Conservation (phyloP, 2,113 vertebrate genomes). For the Anolis sagrei region DNA sequence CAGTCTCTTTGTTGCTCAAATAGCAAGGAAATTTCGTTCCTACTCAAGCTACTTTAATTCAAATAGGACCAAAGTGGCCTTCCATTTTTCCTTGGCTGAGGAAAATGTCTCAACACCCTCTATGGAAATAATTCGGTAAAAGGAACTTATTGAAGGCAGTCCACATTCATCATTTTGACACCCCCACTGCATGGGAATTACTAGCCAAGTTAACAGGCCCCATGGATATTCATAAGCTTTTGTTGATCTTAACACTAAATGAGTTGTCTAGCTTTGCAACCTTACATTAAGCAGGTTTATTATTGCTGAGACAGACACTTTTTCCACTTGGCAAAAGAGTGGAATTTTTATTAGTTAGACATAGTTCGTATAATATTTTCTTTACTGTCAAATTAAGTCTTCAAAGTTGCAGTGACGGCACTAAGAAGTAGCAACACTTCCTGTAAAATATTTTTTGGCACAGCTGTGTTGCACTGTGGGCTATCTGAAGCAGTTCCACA, state of each 20-base stretch:
- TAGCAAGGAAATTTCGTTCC: conserved; percentile 8
- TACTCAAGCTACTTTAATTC: conserved; percentile 4
- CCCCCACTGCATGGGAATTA: not conserved
- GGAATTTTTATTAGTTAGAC: conserved; percentile 6
- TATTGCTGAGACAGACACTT: conserved; percentile 3
- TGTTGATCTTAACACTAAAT: conserved; percentile 29
- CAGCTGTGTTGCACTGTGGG: not conserved
- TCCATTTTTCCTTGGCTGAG: conserved; percentile 25
- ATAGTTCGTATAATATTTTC: conserved; percentile 6
- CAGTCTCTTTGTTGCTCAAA: not conserved
- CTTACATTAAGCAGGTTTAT: conserved; percentile 6
- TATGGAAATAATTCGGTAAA: conserved; percentile 12
- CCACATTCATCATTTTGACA: conserved; percentile 21
- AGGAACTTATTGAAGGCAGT: not conserved
- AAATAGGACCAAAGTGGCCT: not conserved
- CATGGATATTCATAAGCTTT: conserved; percentile 2
- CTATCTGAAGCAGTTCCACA: not conserved
- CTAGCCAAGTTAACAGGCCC: conserved; percentile 25
- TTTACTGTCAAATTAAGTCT: conserved; percentile 32
- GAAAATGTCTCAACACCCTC: conserved; percentile 10
- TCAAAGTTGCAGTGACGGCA: conserved; percentile 11
- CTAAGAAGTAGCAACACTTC: conserved; percentile 27
- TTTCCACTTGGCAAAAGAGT: conserved; percentile 24
- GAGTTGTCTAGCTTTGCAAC: conserved; percentile 25
- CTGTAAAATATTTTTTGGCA: conserved; percentile 22